phyloP scores from a whole-genome alignment of 2,888 invertebrate genomes.

The Ecliptopera silaceata region DNA sequence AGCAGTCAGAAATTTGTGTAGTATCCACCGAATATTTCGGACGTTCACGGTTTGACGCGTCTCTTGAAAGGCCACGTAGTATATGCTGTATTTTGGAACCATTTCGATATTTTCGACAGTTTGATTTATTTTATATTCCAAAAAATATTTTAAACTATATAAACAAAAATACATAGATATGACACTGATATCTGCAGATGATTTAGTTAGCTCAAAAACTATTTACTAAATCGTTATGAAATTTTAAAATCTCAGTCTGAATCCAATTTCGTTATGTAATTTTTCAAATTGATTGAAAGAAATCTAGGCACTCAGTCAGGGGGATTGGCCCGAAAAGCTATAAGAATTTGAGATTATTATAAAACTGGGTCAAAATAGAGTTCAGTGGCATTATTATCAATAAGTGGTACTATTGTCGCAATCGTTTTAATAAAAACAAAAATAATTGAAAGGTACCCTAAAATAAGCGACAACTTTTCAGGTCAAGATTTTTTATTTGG shows the following conservation, averaged over 20 bases:
- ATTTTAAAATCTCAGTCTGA: background rate
- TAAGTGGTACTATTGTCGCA: no score
- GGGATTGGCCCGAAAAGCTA: background rate
- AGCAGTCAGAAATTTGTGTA: background rate
- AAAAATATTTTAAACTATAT: background rate
- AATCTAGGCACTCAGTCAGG: background rate
- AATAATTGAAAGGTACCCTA: no score
- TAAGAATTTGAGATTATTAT: background rate
- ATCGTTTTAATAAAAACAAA: no score
- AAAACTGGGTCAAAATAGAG: background rate
- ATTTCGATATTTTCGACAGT: constrained; percentile 22
- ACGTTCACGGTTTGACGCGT: constrained; percentile 45
- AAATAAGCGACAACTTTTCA: no score
- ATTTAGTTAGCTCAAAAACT: no score
- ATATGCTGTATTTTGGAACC: constrained; percentile 24
- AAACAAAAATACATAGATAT: no score
- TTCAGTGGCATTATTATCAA: background rate
- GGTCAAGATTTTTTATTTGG: no score
- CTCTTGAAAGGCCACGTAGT: constrained; percentile 30
- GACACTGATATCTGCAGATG: no score
- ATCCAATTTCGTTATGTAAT: constrained; percentile 1
- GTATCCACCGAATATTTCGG: constrained; percentile 36
- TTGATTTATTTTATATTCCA: constrained; percentile 14
- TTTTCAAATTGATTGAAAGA: constrained; percentile 6
- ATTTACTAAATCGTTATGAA: background rate